phyloP scores from a whole-genome alignment of 2,113 vertebrate species.

The Orcinus orca region DNA sequence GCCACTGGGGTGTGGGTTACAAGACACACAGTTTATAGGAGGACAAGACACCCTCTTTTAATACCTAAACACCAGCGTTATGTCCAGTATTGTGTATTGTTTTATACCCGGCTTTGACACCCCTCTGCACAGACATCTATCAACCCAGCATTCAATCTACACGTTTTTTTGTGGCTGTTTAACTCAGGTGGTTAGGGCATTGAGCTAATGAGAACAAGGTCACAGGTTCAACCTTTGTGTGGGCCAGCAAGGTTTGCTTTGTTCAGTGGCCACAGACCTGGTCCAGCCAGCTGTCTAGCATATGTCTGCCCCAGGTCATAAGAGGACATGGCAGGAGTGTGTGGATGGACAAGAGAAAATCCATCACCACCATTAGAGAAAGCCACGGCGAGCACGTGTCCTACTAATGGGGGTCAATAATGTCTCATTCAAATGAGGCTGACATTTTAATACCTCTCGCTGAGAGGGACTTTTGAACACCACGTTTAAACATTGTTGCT shows the following conservation, averaged over 20 bases:
- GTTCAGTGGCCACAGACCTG: conserved; percentile 52
- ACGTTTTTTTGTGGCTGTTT: background rate
- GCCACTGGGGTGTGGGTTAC: background rate
- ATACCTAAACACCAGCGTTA: background rate
- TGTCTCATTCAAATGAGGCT: conserved; percentile 66
- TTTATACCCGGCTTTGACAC: conserved; percentile 17
- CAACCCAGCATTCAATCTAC: conserved; percentile 23
- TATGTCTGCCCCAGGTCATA: conserved; percentile 71
- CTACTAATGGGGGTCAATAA: conserved; percentile 73
- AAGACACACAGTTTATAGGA: background rate
- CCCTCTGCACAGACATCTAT: background rate
- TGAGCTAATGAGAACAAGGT: conserved; percentile 74
- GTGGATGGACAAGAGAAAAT: conserved; percentile 73
- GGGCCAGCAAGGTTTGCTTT: conserved; percentile 62
- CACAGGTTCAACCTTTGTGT: conserved; percentile 71
- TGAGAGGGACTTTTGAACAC: conserved; percentile 46
- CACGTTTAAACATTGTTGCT: conserved; percentile 23
- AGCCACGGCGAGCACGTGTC: conserved; percentile 35
- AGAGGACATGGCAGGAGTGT: conserved; percentile 57
- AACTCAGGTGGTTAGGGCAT: conserved; percentile 65
- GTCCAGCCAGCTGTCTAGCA: conserved; percentile 71
- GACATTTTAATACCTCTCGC: conserved; percentile 69
- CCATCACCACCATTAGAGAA: conserved; percentile 62
- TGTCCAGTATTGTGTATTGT: background rate
- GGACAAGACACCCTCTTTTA: background rate